phyloP scores from a whole-genome alignment of 2,888 invertebrate species.

The Polietes domitor region DNA sequence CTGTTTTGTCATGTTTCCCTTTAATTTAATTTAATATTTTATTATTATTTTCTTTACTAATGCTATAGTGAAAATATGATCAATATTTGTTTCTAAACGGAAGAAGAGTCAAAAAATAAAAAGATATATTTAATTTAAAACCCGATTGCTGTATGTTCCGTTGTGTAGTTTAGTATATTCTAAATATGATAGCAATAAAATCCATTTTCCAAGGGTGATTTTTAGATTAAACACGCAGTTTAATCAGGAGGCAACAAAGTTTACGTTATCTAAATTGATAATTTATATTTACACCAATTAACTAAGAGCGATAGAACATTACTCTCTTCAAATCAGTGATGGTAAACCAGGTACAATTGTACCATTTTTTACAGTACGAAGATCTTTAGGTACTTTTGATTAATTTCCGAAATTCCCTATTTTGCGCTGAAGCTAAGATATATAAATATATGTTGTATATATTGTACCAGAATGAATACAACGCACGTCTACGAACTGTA shows the following conservation, averaged over 20 bases:
- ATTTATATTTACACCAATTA: background rate
- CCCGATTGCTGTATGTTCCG: background rate
- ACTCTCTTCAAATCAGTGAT: no score
- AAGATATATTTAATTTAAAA: background rate
- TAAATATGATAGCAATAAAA: background rate
- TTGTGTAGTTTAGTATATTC: no score
- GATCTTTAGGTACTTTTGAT: no score
- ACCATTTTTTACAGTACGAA: no score
- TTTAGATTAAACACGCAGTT: background rate
- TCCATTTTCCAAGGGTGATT: background rate
- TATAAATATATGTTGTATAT: no score
- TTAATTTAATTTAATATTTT: background rate
- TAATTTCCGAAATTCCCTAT: no score
- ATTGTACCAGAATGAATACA: no score
- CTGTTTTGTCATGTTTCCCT: constrained; percentile 15
- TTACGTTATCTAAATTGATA: background rate
- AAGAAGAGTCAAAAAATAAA: constrained; percentile 1
- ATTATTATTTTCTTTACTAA: constrained; percentile 15
- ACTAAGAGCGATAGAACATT: background rate
- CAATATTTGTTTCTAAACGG: background rate
- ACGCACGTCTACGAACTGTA: no score
- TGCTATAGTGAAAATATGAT: constrained; percentile 10
- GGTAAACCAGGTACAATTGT: no score
- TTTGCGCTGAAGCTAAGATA: no score
- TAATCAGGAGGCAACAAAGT: background rate